These are phyloP conservation scores for Trichonephila clavipes DNA, from an alignment of 1,140 invertebrate species.

Conservation along the genomic window DNA sequence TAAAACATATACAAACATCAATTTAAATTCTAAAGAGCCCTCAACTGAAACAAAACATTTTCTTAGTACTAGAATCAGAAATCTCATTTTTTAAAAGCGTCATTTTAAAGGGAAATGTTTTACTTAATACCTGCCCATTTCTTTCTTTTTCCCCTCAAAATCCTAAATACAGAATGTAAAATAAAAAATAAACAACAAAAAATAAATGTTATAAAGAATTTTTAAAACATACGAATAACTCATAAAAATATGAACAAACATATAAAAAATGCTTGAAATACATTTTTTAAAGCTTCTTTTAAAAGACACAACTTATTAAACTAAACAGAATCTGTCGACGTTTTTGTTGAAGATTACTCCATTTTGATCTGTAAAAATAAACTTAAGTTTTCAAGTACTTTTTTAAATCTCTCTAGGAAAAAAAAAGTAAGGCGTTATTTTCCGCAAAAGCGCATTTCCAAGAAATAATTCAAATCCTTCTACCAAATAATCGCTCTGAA, in stretches of 20 bases:
- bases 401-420: neutral
- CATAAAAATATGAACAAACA: neutral
- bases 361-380: neutral
- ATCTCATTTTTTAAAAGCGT: no score
- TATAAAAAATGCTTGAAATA: neutral
- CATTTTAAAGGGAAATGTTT: no score
- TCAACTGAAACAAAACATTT: no score
- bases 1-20: no score
- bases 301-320: neutral
- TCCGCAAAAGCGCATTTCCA: neutral
- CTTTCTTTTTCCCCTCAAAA: neutral
- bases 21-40: no score
- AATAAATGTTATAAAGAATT: neutral
- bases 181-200: neutral
- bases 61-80: no score
- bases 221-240: neutral
- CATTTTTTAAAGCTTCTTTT: neutral
- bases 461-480: neutral
- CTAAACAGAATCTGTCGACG: neutral
- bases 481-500: neutral
- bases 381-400: neutral
- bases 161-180: neutral
- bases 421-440: no score
- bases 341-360: neutral
- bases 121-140: no score